Conservation (phyloP, 2,888 invertebrate species). For the Lypha dubia region DNA sequence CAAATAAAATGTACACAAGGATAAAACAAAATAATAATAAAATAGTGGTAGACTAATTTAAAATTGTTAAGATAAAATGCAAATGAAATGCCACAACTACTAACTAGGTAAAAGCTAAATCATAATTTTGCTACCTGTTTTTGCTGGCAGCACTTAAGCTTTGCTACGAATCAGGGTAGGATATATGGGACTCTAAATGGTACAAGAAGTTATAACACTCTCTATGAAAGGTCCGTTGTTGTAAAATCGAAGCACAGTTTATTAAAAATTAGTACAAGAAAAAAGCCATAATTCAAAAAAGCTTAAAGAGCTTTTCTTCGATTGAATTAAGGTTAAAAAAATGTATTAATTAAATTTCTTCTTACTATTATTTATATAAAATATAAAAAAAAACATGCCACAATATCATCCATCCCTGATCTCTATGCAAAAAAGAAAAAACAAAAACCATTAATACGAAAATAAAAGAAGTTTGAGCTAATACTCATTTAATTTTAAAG, state of each 20-base stretch:
- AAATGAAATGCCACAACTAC: constrained; percentile 70
- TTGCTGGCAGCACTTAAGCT: background rate
- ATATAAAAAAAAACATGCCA: no score
- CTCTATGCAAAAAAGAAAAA: no score
- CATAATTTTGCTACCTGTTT: constrained; percentile 57
- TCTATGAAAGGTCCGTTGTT: no score
- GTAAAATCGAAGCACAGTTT: no score
- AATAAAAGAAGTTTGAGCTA: constrained; percentile 74
- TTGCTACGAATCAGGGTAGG: constrained; percentile 3
- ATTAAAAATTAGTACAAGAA: no score
- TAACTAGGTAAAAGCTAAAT: constrained; percentile 63
- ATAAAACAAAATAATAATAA: constrained; percentile 33
- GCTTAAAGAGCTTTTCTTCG: no score
- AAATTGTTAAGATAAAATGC: constrained; percentile 72
- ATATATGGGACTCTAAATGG: background rate
- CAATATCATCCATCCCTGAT: constrained; percentile 5
- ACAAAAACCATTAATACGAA: background rate
- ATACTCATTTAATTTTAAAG: constrained; percentile 83
- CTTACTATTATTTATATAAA: no score
- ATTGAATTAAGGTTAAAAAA: no score
- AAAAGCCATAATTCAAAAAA: no score
- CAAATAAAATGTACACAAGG: constrained; percentile 32
- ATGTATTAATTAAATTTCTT: no score
- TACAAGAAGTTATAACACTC: no score
- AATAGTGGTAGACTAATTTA: constrained; percentile 69